phyloP scores from a whole-genome alignment of 2,888 invertebrate genomes.

The Stenchaetothrips biformis region DNA sequence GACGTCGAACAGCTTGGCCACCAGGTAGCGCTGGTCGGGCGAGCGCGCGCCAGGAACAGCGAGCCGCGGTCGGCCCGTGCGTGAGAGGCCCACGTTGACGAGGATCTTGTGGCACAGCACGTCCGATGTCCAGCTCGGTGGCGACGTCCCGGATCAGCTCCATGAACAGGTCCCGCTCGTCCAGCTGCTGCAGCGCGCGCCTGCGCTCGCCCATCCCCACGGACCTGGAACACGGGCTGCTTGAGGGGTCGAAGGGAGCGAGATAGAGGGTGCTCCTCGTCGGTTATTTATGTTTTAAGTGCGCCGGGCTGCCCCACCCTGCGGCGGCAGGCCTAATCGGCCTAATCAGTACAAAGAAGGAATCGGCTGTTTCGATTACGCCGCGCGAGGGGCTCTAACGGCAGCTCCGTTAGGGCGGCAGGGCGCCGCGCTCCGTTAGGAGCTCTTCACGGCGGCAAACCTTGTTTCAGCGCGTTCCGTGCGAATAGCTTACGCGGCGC shows the following conservation, averaged over 20 bases:
- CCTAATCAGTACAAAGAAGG: too few species aligned
- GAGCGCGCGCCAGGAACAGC: slow-evolving; percentile 79
- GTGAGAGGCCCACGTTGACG: slow-evolving; percentile 91
- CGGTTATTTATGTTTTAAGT: neutral
- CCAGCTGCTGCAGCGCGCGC: slow-evolving; percentile 59
- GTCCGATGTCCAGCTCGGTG: slow-evolving; percentile 92
- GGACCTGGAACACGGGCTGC: slow-evolving; percentile 29
- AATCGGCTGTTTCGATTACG: too few species aligned
- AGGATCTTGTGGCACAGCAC: slow-evolving; percentile 95
- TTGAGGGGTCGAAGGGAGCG: neutral
- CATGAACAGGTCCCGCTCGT: slow-evolving; percentile 88
- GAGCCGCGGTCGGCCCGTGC: slow-evolving; percentile 87
- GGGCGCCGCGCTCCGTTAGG: too few species aligned
- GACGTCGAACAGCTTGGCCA: slow-evolving; percentile 92
- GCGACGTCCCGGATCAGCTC: slow-evolving; percentile 93
- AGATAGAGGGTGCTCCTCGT: neutral
- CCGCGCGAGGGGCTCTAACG: too few species aligned
- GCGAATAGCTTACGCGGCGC: slow-evolving; percentile 1
- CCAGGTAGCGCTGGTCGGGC: slow-evolving; percentile 72
- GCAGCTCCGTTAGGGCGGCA: too few species aligned
- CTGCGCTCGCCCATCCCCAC: slow-evolving; percentile 44
- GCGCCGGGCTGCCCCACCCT: neutral
- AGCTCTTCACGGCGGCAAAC: slow-evolving; percentile 11
- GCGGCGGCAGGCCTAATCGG: neutral
- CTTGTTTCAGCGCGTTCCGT: neutral